Evolutionary conservation across 2,888 invertebrate genomes (phyloP).

Genomic region (Linyphia triangularis): DNA sequence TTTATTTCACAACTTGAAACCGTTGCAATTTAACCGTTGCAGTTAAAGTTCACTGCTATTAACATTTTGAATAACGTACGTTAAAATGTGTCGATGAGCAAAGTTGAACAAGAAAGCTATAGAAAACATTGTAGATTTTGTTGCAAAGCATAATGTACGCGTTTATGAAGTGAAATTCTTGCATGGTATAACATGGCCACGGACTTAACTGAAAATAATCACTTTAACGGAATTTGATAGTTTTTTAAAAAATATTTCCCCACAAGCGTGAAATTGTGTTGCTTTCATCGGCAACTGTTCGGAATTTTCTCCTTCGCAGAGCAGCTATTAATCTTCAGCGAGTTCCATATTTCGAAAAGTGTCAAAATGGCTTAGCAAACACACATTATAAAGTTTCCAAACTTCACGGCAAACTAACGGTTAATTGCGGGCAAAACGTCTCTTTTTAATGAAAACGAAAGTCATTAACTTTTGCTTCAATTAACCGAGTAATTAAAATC

Average conservation of each 20-base stretch:
- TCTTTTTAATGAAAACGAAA: slow-evolving; percentile 57
- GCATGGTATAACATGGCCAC: no score
- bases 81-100: no score
- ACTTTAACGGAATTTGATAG: no score
- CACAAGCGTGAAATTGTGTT: not conserved
- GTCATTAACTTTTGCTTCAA: slow-evolving; percentile 70
- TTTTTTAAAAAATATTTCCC: not conserved
- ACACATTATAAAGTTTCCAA: slow-evolving; percentile 62
- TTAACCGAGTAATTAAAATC: slow-evolving; percentile 72
- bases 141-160: no score
- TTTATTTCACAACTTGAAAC: no score
- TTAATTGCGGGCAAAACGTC: slow-evolving; percentile 9
- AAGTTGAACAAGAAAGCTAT: no score
- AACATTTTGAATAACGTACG: no score
- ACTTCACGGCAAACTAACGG: slow-evolving; percentile 43
- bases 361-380: slow-evolving; percentile 60
- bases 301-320: not conserved
- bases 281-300: not conserved
- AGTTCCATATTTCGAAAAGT: slow-evolving; percentile 15
- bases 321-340: slow-evolving; percentile 55
- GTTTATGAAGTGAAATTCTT: no score
- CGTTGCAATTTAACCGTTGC: no score
- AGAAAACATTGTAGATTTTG: no score
- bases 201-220: no score
- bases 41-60: no score